Evolutionary conservation across 2,888 invertebrate species (phyloP).

Genomic region (Eledona agricola): DNA sequence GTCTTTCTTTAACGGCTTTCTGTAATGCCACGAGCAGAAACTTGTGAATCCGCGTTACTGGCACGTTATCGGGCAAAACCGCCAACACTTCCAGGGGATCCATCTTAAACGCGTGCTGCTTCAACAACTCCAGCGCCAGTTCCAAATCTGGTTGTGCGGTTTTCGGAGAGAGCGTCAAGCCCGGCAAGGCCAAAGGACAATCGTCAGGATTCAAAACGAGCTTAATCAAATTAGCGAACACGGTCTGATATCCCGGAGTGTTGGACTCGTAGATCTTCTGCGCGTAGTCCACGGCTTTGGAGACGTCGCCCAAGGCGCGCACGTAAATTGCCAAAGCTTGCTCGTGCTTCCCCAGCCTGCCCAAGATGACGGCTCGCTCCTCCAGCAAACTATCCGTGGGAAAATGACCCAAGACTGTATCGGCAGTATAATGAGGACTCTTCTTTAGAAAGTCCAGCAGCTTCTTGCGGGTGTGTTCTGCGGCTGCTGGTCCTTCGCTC

Average conservation of each 20-base stretch:
- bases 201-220: constrained; percentile 58
- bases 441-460: constrained; percentile 82
- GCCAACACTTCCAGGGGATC: constrained; percentile 82
- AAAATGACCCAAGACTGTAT: constrained; percentile 85
- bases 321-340: constrained; percentile 93
- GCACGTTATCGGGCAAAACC: constrained; percentile 83
- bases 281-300: constrained; percentile 87
- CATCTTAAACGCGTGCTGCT: constrained; percentile 85
- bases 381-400: constrained; percentile 87
- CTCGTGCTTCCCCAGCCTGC: constrained; percentile 89
- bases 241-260: constrained; percentile 46
- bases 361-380: constrained; percentile 93
- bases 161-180: constrained; percentile 65
- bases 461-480: constrained; percentile 68
- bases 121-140: constrained; percentile 80
- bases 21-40: constrained; percentile 68
- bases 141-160: constrained; percentile 78
- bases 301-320: constrained; percentile 83
- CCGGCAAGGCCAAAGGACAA: constrained; percentile 52
- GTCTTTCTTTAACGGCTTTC: constrained; percentile 75
- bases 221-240: constrained; percentile 57
- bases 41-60: constrained; percentile 75
- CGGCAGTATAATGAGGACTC: constrained; percentile 84
- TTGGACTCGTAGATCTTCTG: constrained; percentile 70
- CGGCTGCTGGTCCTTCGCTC: constrained; percentile 62